Evolutionary conservation across 2,888 invertebrate genomes (phyloP).

Genomic region (Ecdyonurus torrentis): DNA sequence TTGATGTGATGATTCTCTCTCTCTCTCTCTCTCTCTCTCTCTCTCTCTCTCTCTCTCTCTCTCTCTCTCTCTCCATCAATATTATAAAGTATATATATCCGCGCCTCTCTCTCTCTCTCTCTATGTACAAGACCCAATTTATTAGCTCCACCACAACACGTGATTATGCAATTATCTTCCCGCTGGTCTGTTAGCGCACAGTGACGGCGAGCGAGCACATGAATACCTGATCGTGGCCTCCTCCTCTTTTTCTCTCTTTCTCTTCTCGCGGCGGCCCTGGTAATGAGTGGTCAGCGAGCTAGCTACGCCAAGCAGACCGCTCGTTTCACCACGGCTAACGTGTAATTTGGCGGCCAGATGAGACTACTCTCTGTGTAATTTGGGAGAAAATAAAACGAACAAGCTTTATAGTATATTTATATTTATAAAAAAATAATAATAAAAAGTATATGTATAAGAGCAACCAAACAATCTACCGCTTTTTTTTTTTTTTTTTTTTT

Average conservation of each 20-base stretch:
- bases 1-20: too few species aligned
- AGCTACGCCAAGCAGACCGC: not conserved
- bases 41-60: too few species aligned
- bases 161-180: not conserved
- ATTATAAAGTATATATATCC: not conserved
- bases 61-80: too few species aligned
- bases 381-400: not conserved
- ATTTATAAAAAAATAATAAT: not conserved
- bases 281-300: slow-evolving; percentile 1
- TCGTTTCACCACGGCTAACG: not conserved
- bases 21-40: too few species aligned
- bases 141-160: not conserved
- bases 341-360: slow-evolving; percentile 3
- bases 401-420: not conserved
- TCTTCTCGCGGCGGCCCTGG: not conserved
- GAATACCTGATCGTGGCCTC: not conserved
- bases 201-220: not conserved
- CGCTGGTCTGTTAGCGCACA: not conserved
- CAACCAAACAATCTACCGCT: not conserved
- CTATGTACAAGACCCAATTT: not conserved
- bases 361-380: not conserved
- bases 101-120: too few species aligned
- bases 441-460: not conserved
- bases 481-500: too few species aligned
- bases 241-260: not conserved